Conservation (phyloP, 2,113 vertebrate genomes). For the Cottus gobio region DNA sequence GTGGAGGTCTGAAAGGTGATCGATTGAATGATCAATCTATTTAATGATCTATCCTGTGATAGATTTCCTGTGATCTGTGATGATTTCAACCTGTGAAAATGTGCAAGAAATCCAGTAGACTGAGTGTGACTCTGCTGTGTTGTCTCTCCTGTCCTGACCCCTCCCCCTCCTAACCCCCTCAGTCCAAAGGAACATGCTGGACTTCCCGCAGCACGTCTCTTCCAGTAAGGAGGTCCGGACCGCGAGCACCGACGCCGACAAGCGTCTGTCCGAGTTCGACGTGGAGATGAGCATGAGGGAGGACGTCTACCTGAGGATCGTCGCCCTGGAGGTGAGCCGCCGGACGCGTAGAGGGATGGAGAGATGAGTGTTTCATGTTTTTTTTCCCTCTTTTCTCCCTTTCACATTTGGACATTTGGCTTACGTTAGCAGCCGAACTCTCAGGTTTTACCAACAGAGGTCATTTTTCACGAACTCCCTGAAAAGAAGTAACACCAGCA, state of each 20-base stretch:
- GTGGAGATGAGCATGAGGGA: constrained; percentile 99
- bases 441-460: neutral
- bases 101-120: neutral
- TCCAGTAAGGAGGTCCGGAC: constrained; percentile 88
- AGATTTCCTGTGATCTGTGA: too few relatives aligned
- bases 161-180: constrained; percentile 3
- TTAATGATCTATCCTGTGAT: neutral
- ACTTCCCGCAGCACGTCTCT: constrained; percentile 97
- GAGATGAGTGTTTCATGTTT: neutral
- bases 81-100: neutral
- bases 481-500: neutral
- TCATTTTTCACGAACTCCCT: neutral
- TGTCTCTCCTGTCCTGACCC: neutral
- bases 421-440: neutral
- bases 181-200: constrained; percentile 95
- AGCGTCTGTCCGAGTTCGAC: constrained; percentile 94
- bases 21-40: too few relatives aligned
- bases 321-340: constrained; percentile 89
- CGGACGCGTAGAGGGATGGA: neutral
- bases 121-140: neutral
- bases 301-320: constrained; percentile 93
- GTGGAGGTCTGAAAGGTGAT: too few relatives aligned
- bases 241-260: constrained; percentile 95
- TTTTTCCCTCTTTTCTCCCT: neutral
- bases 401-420: neutral